phyloP scores from a whole-genome alignment of 2,888 invertebrate genomes.

The Spilarctia lutea region DNA sequence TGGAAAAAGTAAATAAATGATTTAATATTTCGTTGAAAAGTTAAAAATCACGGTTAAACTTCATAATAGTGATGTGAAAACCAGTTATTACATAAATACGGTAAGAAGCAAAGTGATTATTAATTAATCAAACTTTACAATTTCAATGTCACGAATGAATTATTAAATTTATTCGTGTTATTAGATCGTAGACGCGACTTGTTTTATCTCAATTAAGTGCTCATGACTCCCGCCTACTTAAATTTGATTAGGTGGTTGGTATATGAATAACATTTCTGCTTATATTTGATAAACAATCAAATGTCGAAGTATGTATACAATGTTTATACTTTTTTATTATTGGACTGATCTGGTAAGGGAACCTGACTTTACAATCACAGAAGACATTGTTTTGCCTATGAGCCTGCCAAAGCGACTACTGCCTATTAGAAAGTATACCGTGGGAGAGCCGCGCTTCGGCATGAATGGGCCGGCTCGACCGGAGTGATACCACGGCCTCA shows the following conservation, averaged over 20 bases:
- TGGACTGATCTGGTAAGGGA: neutral
- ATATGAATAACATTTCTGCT: neutral
- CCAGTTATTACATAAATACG: slow-evolving; percentile 15
- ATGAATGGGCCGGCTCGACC: no score
- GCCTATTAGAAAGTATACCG: no score
- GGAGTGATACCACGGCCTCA: no score
- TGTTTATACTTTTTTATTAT: neutral
- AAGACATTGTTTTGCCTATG: no score
- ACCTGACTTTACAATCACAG: neutral
- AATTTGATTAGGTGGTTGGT: slow-evolving; percentile 20
- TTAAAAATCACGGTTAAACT: slow-evolving; percentile 17
- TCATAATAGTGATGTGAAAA: slow-evolving; percentile 41
- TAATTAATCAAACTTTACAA: slow-evolving; percentile 20
- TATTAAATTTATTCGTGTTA: slow-evolving; percentile 41
- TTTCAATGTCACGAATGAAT: slow-evolving; percentile 31
- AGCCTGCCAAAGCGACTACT: no score
- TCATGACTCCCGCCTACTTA: slow-evolving; percentile 32
- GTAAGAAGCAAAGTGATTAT: slow-evolving; percentile 27
- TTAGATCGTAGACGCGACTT: slow-evolving; percentile 36
- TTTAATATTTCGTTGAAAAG: slow-evolving; percentile 21
- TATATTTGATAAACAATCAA: neutral
- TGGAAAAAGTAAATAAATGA: slow-evolving; percentile 22
- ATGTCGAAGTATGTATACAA: neutral
- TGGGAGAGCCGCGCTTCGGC: no score
- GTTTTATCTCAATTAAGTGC: slow-evolving; percentile 41